Percentiles rank a stretch among this genome's conserved stretches.
These are phyloP conservation scores for Caenorhabditis zanzibari DNA, from an alignment of 2,888 invertebrate genomes.

Conservation along the genomic window DNA sequence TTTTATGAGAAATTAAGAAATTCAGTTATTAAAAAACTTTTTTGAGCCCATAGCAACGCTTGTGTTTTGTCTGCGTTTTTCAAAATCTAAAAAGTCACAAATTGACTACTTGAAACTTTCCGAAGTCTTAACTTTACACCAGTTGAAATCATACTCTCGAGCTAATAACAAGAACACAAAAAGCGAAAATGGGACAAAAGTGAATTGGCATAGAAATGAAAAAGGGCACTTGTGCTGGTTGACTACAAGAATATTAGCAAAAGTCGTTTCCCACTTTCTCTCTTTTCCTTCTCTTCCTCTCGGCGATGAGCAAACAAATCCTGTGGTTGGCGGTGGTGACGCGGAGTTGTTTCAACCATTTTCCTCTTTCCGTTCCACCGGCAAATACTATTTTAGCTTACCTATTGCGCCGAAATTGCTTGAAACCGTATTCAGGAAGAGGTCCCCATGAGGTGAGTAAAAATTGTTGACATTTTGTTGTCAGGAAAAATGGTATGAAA, in stretches of 20 bases:
- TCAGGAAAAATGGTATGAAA: background rate
- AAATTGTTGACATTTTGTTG: background rate
- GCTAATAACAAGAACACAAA: conserved; percentile 15
- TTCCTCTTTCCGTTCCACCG: conserved; percentile 19
- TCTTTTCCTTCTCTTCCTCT: conserved; percentile 22
- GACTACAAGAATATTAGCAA: conserved; percentile 61
- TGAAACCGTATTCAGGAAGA: background rate
- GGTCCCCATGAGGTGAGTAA: conserved; percentile 13
- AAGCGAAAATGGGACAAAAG: conserved; percentile 33
- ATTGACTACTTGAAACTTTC: too few species aligned
- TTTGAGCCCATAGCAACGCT: too few species aligned
- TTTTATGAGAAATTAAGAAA: too few species aligned
- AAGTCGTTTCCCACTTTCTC: conserved; percentile 16
- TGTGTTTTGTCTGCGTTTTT: too few species aligned
- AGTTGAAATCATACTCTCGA: background rate
- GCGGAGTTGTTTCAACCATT: conserved; percentile 55
- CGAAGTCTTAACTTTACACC: background rate
- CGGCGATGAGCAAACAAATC: conserved; percentile 64
- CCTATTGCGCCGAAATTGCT: background rate
- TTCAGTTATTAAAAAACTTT: too few species aligned
- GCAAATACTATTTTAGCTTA: conserved; percentile 32
- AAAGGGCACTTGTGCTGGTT: conserved; percentile 50
- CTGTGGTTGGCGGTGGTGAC: conserved; percentile 40
- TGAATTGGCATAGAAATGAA: conserved; percentile 31
- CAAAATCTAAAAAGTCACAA: too few species aligned